Evolutionary conservation across 1,140 invertebrate genomes (phyloP).

Genomic region (Kradibia gibbosae): DNA sequence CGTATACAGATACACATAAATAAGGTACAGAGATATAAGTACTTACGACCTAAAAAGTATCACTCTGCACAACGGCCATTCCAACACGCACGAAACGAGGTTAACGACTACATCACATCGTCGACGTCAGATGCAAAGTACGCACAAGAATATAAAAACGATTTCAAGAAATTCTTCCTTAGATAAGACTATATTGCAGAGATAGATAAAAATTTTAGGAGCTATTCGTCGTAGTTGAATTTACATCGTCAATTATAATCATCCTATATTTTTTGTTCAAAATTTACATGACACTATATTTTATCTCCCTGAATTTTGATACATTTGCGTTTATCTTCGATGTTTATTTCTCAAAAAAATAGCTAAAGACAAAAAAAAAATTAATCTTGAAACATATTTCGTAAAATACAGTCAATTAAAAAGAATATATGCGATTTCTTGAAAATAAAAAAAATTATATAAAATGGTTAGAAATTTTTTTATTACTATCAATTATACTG

Average conservation of each 20-base stretch:
- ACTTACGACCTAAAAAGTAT: slow-evolving; percentile 1
- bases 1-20: background rate
- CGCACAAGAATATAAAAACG: slow-evolving; percentile 27
- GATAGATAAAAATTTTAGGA: slow-evolving; percentile 8
- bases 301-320: too few relatives aligned
- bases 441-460: too few relatives aligned
- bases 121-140: slow-evolving; percentile 22
- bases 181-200: background rate
- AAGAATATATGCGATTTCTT: too few relatives aligned
- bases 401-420: too few relatives aligned
- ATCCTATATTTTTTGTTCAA: too few relatives aligned
- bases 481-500: too few relatives aligned
- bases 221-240: slow-evolving; percentile 7
- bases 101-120: slow-evolving; percentile 55
- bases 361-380: too few relatives aligned
- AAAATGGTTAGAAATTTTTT: too few relatives aligned
- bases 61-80: background rate
- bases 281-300: too few relatives aligned
- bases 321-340: too few relatives aligned
- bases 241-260: slow-evolving; percentile 18
- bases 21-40: background rate
- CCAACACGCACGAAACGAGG: slow-evolving; percentile 40
- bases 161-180: slow-evolving; percentile 5
- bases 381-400: too few relatives aligned
- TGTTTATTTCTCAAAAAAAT: too few relatives aligned